phyloP scores from a whole-genome alignment of 2,113 vertebrate genomes.

The Grantiella picta region DNA sequence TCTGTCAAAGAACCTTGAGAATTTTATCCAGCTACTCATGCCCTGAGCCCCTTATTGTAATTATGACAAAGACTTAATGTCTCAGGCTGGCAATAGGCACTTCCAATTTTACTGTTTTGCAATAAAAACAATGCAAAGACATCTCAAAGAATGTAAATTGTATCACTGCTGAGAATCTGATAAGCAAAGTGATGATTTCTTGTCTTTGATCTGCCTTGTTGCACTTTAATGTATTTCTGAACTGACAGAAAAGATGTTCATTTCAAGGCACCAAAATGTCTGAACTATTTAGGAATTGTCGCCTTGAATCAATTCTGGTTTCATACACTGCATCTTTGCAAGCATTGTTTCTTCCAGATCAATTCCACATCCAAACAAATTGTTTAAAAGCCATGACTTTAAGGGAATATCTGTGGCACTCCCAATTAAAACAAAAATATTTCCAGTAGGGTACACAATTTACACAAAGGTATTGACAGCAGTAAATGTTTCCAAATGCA shows the following conservation, averaged over 20 bases:
- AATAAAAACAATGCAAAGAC: not conserved
- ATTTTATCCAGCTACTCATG: not conserved
- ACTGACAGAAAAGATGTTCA: conserved; percentile 72
- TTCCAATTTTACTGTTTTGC: not conserved
- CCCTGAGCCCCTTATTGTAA: not conserved
- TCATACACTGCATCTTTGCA: conserved; percentile 55
- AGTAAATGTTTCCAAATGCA: conserved; percentile 25
- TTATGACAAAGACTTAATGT: not conserved
- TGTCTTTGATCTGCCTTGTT: conserved; percentile 39
- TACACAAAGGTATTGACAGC: not conserved
- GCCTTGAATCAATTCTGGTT: conserved; percentile 78
- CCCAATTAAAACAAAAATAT: conserved; percentile 21
- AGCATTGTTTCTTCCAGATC: conserved; percentile 72
- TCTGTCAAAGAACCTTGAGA: not conserved
- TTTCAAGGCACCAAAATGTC: conserved; percentile 82
- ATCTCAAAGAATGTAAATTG: conserved; percentile 30
- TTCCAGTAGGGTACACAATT: conserved; percentile 12
- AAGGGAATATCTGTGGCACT: conserved; percentile 32
- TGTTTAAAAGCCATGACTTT: conserved; percentile 75
- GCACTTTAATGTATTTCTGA: conserved; percentile 63
- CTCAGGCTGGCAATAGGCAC: not conserved
- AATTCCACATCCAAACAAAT: conserved; percentile 75
- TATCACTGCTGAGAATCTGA: not conserved
- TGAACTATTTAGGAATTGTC: conserved; percentile 76
- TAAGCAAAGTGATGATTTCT: conserved; percentile 34